Base-by-base conservation (phyloP, 2,888 invertebrate species). In the Pasiphila rectangulata region DNA sequence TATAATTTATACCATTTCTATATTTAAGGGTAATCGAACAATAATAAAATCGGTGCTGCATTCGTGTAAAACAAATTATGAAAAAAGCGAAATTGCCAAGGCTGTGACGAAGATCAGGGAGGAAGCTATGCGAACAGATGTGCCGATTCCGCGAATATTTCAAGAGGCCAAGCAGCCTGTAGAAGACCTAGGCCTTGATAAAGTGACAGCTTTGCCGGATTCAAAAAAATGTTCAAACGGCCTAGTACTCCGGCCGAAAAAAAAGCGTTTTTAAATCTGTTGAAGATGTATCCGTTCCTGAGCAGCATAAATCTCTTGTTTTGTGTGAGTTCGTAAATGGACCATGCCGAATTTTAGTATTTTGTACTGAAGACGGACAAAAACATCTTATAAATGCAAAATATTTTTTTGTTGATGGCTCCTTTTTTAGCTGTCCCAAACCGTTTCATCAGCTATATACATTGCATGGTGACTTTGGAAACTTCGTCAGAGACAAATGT, bases 151-250 rank as follows among this genome's bases (percentile, higher is more conserved):
- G 36, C 23, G 16, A 21, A 36, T 36, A 36, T 23, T 36, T 36
- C 13, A 36, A 36, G 36, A 36, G 23, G 36, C 36, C 36, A 36
- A 24, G 36, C 13, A 36, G 24, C 36, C 36, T 36, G 23, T 36
- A 36, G 36, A 36, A 36, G 24, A 36, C 36, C 24, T 23, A 36
- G 36, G 36, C 36, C 23, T 36, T 24, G 36, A 36, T 36, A 36
- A 36, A 36, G 36, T 36, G 15, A 29, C 29, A 29, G 29, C 29
- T 29, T 29, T 36, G 13, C 13, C 36, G 23, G 15, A 24, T 24
- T 23, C 23, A n/a, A 24, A 36, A 35, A 36, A 36, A 36, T 36
- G 23, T 36, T 36, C 23, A 36, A 36, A 36, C 36, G 23, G 23
- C 24, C 23, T 36, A 23, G 36, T 23, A 36, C 36, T 21, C 23